A percentile compares a stretch with the other conserved stretches of the same genome.
Evolutionary conservation across 1,140 invertebrate species (phyloP).

Genomic region (Zaprionus capensis): DNA sequence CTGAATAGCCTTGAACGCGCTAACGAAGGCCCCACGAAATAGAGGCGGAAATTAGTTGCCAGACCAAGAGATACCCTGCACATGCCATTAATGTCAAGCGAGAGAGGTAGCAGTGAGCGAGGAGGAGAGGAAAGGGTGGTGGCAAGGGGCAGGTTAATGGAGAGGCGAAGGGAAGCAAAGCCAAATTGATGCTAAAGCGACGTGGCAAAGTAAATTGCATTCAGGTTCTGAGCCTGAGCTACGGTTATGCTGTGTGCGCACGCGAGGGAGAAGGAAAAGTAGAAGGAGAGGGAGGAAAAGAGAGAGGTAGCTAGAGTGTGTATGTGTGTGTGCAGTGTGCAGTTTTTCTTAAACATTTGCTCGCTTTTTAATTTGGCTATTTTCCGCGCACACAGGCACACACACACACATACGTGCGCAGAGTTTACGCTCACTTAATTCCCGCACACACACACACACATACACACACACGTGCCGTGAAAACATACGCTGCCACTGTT

Average conservation of each 20-base stretch:
- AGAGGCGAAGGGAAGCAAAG: neutral
- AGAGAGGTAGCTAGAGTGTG: neutral
- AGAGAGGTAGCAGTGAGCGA: too few relatives aligned
- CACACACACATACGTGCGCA: slow-evolving; percentile 18
- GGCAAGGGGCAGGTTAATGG: neutral
- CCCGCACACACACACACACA: slow-evolving; percentile 21
- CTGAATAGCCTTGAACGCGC: slow-evolving; percentile 38
- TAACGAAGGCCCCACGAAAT: slow-evolving; percentile 43
- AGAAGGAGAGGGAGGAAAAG: too few relatives aligned
- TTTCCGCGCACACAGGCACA: slow-evolving; percentile 43
- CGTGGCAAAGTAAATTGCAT: slow-evolving; percentile 49
- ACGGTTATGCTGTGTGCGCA: neutral
- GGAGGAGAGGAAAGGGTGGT: neutral
- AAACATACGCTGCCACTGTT: slow-evolving; percentile 9
- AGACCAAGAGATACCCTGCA: neutral
- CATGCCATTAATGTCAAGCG: slow-evolving; percentile 58
- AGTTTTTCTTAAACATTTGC: slow-evolving; percentile 54
- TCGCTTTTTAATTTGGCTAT: slow-evolving; percentile 60
- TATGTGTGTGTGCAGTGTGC: slow-evolving; percentile 8
- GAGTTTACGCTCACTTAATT: slow-evolving; percentile 57
- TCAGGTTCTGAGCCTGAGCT: neutral
- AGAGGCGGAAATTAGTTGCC: neutral
- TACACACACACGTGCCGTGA: neutral
- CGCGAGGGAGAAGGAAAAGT: neutral
- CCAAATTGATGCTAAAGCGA: slow-evolving; percentile 30